Evolutionary conservation across 2,888 invertebrate species (phyloP).

Genomic region (Nasonia oneida): DNA sequence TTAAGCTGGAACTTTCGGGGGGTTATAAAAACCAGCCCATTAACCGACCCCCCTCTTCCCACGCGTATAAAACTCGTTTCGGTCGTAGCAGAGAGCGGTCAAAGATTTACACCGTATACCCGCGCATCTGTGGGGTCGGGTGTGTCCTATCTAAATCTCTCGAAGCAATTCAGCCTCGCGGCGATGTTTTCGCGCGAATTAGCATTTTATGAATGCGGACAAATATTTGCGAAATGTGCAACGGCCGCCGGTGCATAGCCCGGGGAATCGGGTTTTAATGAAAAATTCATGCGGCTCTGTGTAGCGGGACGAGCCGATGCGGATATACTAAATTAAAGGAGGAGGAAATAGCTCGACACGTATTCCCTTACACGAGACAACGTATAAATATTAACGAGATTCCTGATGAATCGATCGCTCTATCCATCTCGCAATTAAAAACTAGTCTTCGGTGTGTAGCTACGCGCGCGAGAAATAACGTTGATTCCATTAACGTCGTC

Average conservation of each 20-base stretch:
- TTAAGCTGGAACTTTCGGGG: background rate
- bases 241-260: background rate
- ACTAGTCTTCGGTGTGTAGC: background rate
- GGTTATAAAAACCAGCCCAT: constrained; percentile 22
- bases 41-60: constrained; percentile 5
- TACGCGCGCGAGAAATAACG: background rate
- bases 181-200: background rate
- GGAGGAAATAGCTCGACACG: background rate
- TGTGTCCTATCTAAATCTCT: constrained; percentile 50
- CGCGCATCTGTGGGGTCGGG: background rate
- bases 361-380: background rate
- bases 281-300: background rate
- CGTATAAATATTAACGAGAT: background rate
- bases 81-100: background rate
- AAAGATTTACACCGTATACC: constrained; percentile 18
- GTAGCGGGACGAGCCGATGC: too few species aligned
- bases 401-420: constrained; percentile 27
- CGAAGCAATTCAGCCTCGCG: background rate
- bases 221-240: constrained; percentile 1
- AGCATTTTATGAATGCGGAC: background rate
- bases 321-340: too few species aligned
- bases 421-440: constrained; percentile 44
- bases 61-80: background rate
- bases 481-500: constrained; percentile 49
- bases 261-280: background rate